Conservation (phyloP, 2,797 vertebrate genomes). For the Leucoraja ocellata region DNA sequence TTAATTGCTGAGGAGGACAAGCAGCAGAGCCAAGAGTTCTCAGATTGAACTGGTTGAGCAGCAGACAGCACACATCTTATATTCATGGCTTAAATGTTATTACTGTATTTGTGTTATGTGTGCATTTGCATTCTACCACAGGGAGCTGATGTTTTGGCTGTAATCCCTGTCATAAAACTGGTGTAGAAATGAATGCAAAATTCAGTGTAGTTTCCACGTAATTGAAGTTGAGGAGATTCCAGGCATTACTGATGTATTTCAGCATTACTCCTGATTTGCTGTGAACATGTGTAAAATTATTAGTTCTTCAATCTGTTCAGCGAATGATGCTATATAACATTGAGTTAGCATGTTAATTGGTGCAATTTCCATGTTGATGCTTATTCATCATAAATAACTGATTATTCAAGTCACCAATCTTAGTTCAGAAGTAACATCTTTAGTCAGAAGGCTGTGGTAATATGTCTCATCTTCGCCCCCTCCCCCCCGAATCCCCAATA, state of each 20-base stretch:
- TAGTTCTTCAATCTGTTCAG: background rate
- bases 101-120: background rate
- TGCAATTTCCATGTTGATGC: background rate
- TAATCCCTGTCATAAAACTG: background rate
- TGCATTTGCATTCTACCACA: background rate
- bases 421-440: background rate
- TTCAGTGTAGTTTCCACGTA: background rate
- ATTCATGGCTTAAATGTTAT: background rate
- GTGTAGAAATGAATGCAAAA: background rate
- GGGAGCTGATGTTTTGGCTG: background rate
- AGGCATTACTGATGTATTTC: background rate
- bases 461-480: too few species aligned
- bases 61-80: background rate
- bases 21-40: background rate
- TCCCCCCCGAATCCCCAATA: background rate
- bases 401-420: slow-evolving; percentile 38
- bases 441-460: background rate
- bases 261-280: background rate
- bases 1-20: too few species aligned
- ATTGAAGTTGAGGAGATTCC: background rate
- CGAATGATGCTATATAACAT: background rate
- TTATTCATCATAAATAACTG: background rate
- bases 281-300: background rate
- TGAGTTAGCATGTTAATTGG: background rate
- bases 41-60: background rate